These are phyloP conservation scores for Salvelinus alpinus DNA, from an alignment of 2,113 vertebrate species.

Conservation along the genomic window DNA sequence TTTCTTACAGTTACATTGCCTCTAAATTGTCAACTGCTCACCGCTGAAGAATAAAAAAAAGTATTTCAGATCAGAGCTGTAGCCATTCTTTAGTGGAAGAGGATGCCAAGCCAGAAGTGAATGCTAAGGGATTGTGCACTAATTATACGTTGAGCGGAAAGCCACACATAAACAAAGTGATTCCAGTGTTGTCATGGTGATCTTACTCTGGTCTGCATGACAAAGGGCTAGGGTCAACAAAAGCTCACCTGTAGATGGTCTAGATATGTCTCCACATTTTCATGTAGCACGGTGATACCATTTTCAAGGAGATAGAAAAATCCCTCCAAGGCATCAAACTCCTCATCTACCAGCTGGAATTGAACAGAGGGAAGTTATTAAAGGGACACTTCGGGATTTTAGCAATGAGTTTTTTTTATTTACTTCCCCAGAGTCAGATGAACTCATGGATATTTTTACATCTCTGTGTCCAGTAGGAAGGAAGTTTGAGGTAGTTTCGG, in stretches of 20 bases:
- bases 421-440: too few relatives aligned
- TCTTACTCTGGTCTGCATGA: neutral
- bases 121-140: neutral
- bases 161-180: neutral
- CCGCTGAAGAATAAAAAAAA: too few relatives aligned
- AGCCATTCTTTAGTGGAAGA: too few relatives aligned
- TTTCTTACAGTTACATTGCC: neutral
- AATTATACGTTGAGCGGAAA: too few relatives aligned
- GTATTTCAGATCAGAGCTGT: neutral
- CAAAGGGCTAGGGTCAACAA: neutral
- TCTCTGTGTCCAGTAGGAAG: too few relatives aligned
- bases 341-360: slow-evolving; percentile 84
- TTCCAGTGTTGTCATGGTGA: slow-evolving; percentile 1
- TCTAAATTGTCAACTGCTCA: neutral
- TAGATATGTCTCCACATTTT: slow-evolving; percentile 80
- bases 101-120: neutral
- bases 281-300: slow-evolving; percentile 77
- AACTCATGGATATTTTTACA: too few relatives aligned
- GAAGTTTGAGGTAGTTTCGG: too few relatives aligned
- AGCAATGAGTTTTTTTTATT: too few relatives aligned
- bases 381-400: neutral
- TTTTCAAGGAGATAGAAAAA: slow-evolving; percentile 83
- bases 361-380: neutral
- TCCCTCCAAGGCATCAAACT: slow-evolving; percentile 83
- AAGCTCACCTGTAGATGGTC: slow-evolving; percentile 79